Conservation (phyloP, 2,888 invertebrate genomes). For the Drosophila monieri region DNA sequence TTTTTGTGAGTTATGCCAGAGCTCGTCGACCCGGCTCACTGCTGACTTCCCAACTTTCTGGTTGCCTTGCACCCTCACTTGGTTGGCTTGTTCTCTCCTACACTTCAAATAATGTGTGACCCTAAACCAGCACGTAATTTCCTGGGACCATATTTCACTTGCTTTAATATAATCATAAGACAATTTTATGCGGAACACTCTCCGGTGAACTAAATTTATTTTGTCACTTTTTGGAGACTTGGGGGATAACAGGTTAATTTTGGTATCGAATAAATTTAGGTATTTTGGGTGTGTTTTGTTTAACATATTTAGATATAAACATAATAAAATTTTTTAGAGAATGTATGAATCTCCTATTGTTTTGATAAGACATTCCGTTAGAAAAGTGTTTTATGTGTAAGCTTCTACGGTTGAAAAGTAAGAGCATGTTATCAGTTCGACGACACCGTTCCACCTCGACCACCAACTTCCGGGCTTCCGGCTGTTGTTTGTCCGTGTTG, state of each 20-base stretch:
- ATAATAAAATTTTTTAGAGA: too few relatives aligned
- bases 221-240: neutral
- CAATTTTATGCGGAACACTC: neutral
- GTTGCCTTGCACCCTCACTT: neutral
- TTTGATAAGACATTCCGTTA: neutral
- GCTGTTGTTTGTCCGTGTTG: slow-evolving; percentile 69
- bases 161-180: slow-evolving; percentile 1
- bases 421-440: slow-evolving; percentile 31
- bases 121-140: slow-evolving; percentile 1
- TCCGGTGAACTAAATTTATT: neutral
- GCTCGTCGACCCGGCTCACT: slow-evolving; percentile 45
- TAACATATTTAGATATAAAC: too few relatives aligned
- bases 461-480: slow-evolving; percentile 16
- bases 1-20: slow-evolving; percentile 74
- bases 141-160: slow-evolving; percentile 1
- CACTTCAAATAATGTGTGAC: slow-evolving; percentile 5
- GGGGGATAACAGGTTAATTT: neutral
- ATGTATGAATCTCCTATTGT: neutral
- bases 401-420: slow-evolving; percentile 18
- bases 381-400: slow-evolving; percentile 13
- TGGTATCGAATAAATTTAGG: neutral
- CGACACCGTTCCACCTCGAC: slow-evolving; percentile 31
- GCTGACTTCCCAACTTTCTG: slow-evolving; percentile 47
- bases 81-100: neutral
- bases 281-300: neutral